These are phyloP conservation scores for Phataginus tetradactyla DNA, from an alignment of 2,797 vertebrate species.

Conservation along the genomic window DNA sequence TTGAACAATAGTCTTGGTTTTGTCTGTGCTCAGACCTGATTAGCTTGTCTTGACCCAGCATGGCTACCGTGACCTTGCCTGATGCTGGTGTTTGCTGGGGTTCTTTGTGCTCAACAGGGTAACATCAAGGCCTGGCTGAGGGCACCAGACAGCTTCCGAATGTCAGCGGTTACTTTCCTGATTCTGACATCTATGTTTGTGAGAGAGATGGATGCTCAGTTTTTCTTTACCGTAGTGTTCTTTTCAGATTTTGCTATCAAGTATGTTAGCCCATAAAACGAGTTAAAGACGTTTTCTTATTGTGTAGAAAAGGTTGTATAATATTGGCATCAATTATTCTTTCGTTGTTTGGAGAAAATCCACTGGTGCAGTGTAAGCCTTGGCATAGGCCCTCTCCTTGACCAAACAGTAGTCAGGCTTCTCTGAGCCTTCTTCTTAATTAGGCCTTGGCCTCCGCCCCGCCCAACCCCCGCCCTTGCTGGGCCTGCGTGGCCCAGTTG, in stretches of 20 bases:
- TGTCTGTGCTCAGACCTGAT: background rate
- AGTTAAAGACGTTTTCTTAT: background rate
- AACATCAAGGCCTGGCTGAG: background rate
- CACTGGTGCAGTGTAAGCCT: background rate
- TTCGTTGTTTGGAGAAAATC: background rate
- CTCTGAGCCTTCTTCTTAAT: background rate
- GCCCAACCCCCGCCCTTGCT: background rate
- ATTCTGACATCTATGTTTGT: background rate
- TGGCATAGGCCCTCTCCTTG: background rate
- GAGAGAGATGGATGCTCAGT: background rate
- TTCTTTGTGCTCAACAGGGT: background rate
- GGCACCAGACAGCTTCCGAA: background rate
- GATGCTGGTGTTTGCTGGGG: background rate
- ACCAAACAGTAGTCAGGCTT: background rate
- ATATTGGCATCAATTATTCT: background rate
- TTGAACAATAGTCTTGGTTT: background rate
- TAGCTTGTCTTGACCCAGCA: background rate
- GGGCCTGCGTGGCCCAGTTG: no score
- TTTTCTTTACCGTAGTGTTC: background rate
- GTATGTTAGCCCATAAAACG: background rate
- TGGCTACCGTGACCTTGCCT: background rate
- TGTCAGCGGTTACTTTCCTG: background rate
- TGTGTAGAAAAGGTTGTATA: background rate
- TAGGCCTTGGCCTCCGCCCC: background rate
- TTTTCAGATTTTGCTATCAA: background rate